A percentile compares a stretch with the other conserved stretches of the same genome.
Evolutionary conservation across 37 sponge, comb jelly and placozoan genomes (phyloP).

Genomic region (Axinella damicornis): DNA sequence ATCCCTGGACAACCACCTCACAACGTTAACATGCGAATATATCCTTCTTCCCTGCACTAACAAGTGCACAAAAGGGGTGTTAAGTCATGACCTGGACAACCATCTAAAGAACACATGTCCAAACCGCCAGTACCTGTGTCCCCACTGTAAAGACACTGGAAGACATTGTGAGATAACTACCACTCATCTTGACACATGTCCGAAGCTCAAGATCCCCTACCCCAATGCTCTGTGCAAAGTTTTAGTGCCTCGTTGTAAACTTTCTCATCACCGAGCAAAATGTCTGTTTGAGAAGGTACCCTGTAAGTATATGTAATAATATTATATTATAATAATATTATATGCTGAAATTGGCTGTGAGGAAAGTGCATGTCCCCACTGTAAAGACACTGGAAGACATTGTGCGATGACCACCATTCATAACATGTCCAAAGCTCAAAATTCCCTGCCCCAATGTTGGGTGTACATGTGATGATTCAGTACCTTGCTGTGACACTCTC

Average conservation of each 20-base stretch:
- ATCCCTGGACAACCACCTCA: conserved; percentile 2
- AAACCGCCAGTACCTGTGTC: conserved; percentile 39
- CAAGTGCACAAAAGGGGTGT: conserved; percentile 1
- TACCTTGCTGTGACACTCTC: not conserved
- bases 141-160: too few relatives aligned
- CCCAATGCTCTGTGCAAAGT: too few relatives aligned
- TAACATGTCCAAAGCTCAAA: conserved; percentile 12
- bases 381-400: conserved; percentile 29
- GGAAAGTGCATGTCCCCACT: too few relatives aligned
- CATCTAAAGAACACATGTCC: conserved; percentile 30
- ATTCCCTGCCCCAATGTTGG: conserved; percentile 21
- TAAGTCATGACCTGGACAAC: conserved; percentile 12
- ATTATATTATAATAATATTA: too few relatives aligned
- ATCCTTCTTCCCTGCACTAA: conserved; percentile 28
- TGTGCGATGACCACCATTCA: conserved; percentile 20
- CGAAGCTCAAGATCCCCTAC: too few relatives aligned
- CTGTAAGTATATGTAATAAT: too few relatives aligned
- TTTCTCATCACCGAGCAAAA: too few relatives aligned
- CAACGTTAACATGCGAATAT: conserved; percentile 11
- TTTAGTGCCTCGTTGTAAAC: too few relatives aligned
- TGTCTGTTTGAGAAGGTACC: too few relatives aligned
- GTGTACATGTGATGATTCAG: conserved; percentile 17
- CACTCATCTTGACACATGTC: too few relatives aligned
- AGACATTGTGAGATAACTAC: too few relatives aligned
- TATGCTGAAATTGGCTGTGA: too few relatives aligned